Percentiles rank a stretch among this genome's conserved stretches.
Evolutionary conservation across 2,113 vertebrate genomes (phyloP).

Genomic region (Arothron firmamentum): DNA sequence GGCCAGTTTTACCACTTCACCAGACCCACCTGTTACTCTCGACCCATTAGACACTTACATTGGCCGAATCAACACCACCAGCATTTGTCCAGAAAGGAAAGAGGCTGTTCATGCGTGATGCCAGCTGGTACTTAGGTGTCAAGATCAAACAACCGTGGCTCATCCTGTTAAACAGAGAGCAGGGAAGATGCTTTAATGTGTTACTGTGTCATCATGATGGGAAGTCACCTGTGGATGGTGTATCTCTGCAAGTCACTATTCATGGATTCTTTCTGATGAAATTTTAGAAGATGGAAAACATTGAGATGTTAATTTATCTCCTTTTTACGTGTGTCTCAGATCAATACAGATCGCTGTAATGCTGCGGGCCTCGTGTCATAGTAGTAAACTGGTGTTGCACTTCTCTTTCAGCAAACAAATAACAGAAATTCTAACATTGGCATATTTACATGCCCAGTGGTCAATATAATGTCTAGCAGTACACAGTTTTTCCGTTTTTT

Average conservation of each 20-base stretch:
- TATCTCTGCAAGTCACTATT: conserved; percentile 28
- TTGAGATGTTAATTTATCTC: conserved; percentile 4
- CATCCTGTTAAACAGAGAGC: conserved; percentile 68
- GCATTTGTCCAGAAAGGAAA: conserved; percentile 35
- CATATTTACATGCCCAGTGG: too few species aligned
- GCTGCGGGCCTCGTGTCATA: too few species aligned
- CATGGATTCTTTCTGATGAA: conserved; percentile 16
- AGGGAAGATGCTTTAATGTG: conserved; percentile 44
- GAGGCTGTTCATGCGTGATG: conserved; percentile 54
- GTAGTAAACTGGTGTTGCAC: too few species aligned
- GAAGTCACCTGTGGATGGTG: conserved; percentile 4
- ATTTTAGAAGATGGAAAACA: conserved; percentile 14
- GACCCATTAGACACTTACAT: conserved; percentile 65
- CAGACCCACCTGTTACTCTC: conserved; percentile 62
- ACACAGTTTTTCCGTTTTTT: too few species aligned
- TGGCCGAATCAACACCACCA: conserved; percentile 33
- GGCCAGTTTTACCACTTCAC: conserved; percentile 29
- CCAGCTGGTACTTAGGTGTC: conserved; percentile 61
- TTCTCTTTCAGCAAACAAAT: too few species aligned
- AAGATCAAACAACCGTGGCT: conserved; percentile 65
- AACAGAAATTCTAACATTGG: too few species aligned
- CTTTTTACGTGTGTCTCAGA: conserved; percentile 8
- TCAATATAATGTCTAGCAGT: too few species aligned
- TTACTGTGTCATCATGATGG: conserved; percentile 47
- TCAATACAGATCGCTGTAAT: not conserved